Conservation (phyloP, 2,888 invertebrate genomes). For the Pogonocherus hispidulus region DNA sequence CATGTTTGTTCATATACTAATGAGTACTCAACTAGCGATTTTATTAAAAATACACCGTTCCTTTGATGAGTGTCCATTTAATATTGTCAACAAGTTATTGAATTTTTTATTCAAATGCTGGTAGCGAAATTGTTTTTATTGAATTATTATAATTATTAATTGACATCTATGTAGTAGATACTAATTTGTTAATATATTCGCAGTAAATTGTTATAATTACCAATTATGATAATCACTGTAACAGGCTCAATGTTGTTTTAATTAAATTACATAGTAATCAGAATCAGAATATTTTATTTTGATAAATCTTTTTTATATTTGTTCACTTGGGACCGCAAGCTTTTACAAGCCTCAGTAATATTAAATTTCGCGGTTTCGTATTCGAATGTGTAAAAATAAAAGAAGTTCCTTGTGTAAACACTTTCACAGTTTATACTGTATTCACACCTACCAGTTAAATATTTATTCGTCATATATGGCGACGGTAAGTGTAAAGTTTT, state of each 20-base stretch:
- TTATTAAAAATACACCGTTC: too few relatives aligned
- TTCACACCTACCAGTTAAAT: conserved; percentile 28
- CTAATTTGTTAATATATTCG: background rate
- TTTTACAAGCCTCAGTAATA: background rate
- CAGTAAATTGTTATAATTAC: background rate
- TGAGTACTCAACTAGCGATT: too few relatives aligned
- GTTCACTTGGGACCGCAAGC: background rate
- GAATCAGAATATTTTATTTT: too few relatives aligned
- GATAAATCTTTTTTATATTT: background rate
- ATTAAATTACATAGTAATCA: background rate
- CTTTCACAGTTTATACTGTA: conserved; percentile 1
- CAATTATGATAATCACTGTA: background rate
- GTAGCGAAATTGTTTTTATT: too few relatives aligned
- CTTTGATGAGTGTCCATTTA: too few relatives aligned
- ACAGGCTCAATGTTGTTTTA: background rate
- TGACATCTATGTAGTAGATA: too few relatives aligned
- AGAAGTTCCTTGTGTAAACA: background rate
- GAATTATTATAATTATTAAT: too few relatives aligned
- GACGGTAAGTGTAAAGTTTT: conserved; percentile 2
- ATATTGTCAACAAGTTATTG: too few relatives aligned
- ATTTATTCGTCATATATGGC: conserved; percentile 8
- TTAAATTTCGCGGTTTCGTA: background rate
- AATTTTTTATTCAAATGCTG: too few relatives aligned
- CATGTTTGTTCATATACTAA: too few relatives aligned
- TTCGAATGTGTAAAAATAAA: background rate